Conservation (phyloP, 2,888 invertebrate species). For the Pedicia rivosa region DNA sequence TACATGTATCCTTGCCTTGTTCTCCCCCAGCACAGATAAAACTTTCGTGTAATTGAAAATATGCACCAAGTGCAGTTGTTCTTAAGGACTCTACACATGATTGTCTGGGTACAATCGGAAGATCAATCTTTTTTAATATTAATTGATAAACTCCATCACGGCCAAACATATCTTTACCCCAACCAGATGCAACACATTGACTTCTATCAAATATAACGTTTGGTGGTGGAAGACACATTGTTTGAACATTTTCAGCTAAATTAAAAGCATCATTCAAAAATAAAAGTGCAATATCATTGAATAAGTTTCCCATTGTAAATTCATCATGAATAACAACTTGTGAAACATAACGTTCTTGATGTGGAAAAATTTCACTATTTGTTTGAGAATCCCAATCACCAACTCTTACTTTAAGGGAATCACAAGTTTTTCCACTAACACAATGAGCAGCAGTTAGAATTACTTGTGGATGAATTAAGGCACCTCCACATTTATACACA, state of each 20-base stretch:
- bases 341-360: constrained; percentile 46
- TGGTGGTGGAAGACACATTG: constrained; percentile 44
- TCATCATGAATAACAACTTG: constrained; percentile 23
- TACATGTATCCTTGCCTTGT: constrained; percentile 57
- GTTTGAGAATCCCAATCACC: constrained; percentile 71
- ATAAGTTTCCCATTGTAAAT: constrained; percentile 43
- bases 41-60: constrained; percentile 47
- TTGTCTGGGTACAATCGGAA: constrained; percentile 44
- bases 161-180: constrained; percentile 63
- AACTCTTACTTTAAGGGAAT: constrained; percentile 31
- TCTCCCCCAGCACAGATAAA: constrained; percentile 71
- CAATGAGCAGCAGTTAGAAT: constrained; percentile 71
- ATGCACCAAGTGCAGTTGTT: constrained; percentile 45
- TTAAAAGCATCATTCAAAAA: constrained; percentile 43
- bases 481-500: constrained; percentile 63
- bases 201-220: constrained; percentile 29
- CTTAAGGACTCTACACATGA: constrained; percentile 44
- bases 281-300: constrained; percentile 57
- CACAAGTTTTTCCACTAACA: constrained; percentile 12
- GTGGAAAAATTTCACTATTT: constrained; percentile 44
- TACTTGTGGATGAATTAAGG: constrained; percentile 54
- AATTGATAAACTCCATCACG: constrained; percentile 45
- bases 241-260: constrained; percentile 47
- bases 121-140: constrained; percentile 54
- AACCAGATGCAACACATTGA: constrained; percentile 57